These are phyloP conservation scores for Schizothorax lantsangensis DNA, from an alignment of 2,797 vertebrate genomes.

Conservation along the genomic window DNA sequence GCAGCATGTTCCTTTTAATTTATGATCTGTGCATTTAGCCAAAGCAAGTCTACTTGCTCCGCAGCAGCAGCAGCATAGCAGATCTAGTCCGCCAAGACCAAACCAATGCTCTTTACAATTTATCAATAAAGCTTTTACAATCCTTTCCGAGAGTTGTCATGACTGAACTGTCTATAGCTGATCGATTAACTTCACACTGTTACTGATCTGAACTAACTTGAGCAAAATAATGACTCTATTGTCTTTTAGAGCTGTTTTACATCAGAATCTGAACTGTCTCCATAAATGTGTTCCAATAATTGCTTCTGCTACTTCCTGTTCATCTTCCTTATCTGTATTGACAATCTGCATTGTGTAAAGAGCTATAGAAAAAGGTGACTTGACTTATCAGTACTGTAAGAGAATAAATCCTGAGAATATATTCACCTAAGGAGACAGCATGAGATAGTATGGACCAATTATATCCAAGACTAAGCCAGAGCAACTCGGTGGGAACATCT, in stretches of 20 bases:
- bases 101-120: too few relatives aligned
- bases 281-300: neutral
- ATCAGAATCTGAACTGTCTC: neutral
- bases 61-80: too few relatives aligned
- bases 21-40: too few relatives aligned
- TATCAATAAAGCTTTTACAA: too few relatives aligned
- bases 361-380: neutral
- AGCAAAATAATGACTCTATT: too few relatives aligned
- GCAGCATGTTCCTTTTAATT: too few relatives aligned
- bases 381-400: neutral
- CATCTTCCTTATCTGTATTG: neutral
- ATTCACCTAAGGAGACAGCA: neutral
- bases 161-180: too few relatives aligned
- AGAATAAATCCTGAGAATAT: neutral
- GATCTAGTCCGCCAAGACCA: too few relatives aligned
- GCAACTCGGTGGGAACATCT: neutral
- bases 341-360: neutral
- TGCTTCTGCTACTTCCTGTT: neutral
- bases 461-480: neutral
- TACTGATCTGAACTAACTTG: too few relatives aligned
- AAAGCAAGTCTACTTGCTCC: too few relatives aligned
- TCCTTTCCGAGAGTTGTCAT: too few relatives aligned
- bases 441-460: neutral
- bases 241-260: neutral
- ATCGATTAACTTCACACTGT: too few relatives aligned